Base-by-base conservation (phyloP, 1,140 invertebrate species). In the Macrobrachium nipponense region DNA sequence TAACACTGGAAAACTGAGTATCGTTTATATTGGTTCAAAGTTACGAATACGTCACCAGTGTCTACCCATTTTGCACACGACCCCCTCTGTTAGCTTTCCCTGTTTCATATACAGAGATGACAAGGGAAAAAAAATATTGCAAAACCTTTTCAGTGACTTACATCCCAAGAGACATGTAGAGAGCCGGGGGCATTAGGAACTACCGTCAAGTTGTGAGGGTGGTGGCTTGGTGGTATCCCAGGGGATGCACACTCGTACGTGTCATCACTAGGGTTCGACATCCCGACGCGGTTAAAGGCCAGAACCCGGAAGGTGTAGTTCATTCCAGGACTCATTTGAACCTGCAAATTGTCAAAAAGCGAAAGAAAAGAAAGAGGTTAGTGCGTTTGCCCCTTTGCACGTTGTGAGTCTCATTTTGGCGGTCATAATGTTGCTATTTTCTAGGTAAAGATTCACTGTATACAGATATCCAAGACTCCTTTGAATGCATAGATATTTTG, bases 281-380 rank as follows among this genome's bases (percentile, higher is more conserved):
- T 79, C 3, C 84, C 84, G 58, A 86, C 84, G 27, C 84, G 66
- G 77, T 86, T 86, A 59, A 86, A 72, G 17, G 84, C 84, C 66
- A 86, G 10, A 8, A 86, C 66, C 4, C 84, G 77, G 77, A 80
- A 86, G 59, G 77, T 86, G 84, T 86, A 86, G 84, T 86, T 86
- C 14, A 80, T 44, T 6, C 84, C 84, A 3, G 84, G 84, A 27
- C 77, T 86, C 84, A 86, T 59, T 8, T 80, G 68, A 58, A 86
- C 70, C 84, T 86, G 78, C 17, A 73, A 5, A 36, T 43, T 14
- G 70, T 7, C 23, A 73, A 43, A 8, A 36, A 12, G n/a, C 1
- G 23, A 12, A 73, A 43, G 70, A 36, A 20, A 73, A 43, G 23
- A 73, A 15, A 73, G 23, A 43, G 70, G 51, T 51, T 51, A 51